Evolutionary conservation across 1,140 invertebrate genomes (phyloP).

Genomic region (Zophobas morio): DNA sequence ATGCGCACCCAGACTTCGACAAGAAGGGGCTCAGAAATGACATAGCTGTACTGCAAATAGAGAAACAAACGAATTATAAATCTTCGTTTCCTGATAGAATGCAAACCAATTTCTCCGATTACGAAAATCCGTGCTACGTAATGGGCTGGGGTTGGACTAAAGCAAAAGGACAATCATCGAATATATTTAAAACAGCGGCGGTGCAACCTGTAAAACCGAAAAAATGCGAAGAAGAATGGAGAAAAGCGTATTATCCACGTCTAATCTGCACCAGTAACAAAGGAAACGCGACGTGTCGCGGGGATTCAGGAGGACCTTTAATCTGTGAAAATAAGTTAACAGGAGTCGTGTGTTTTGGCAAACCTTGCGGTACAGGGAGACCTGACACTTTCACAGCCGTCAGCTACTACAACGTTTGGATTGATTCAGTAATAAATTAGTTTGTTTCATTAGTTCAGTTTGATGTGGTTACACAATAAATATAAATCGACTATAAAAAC

Average conservation of each 20-base stretch:
- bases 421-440: neutral
- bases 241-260: neutral
- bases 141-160: no score
- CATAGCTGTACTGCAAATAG: no score
- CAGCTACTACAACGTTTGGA: neutral
- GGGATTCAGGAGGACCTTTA: neutral
- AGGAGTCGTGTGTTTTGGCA: neutral
- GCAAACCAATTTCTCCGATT: no score
- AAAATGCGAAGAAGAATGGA: neutral
- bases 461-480: neutral
- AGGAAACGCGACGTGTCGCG: neutral
- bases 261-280: neutral
- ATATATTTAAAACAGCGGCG: no score
- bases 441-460: no score
- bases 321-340: neutral
- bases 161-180: no score
- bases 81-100: no score
- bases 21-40: no score
- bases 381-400: neutral
- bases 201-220: neutral
- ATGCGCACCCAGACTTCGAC: no score
- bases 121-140: no score
- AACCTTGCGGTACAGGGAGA: neutral
- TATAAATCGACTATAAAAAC: no score
- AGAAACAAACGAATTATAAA: no score